phyloP scores from a whole-genome alignment of 2,888 invertebrate species.

The Cyrtodaria siliqua region DNA sequence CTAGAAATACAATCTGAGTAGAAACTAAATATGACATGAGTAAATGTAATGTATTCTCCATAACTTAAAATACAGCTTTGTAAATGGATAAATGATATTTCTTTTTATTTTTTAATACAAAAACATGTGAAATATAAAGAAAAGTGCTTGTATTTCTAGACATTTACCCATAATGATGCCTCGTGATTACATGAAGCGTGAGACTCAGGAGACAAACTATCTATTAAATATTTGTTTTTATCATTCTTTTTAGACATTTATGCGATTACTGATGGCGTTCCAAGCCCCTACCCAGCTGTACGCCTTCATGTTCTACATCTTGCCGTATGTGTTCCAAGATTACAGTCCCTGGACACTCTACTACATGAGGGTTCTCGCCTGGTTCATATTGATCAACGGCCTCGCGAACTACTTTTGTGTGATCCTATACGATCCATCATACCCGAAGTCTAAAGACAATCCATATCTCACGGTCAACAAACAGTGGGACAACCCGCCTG shows the following conservation, averaged over 20 bases:
- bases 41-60: too few relatives aligned
- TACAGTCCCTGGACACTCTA: slow-evolving; percentile 70
- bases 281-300: slow-evolving; percentile 73
- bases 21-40: too few relatives aligned
- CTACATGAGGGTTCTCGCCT: slow-evolving; percentile 70
- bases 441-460: slow-evolving; percentile 54
- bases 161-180: too few relatives aligned
- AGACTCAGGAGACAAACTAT: too few relatives aligned
- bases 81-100: too few relatives aligned
- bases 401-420: slow-evolving; percentile 75
- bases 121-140: too few relatives aligned
- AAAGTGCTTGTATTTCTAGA: too few relatives aligned
- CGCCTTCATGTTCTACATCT: slow-evolving; percentile 64
- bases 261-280: slow-evolving; percentile 65
- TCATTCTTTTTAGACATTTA: slow-evolving; percentile 48
- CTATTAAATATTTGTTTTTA: too few relatives aligned
- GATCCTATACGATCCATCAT: slow-evolving; percentile 67
- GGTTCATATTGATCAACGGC: slow-evolving; percentile 66
- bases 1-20: too few relatives aligned
- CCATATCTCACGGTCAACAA: slow-evolving; percentile 43
- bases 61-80: too few relatives aligned
- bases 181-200: too few relatives aligned
- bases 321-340: slow-evolving; percentile 68
- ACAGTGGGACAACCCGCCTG: slow-evolving; percentile 52
- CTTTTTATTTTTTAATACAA: too few relatives aligned